Conservation (phyloP, 2,888 invertebrate species). For the Spisula subtruncata region DNA sequence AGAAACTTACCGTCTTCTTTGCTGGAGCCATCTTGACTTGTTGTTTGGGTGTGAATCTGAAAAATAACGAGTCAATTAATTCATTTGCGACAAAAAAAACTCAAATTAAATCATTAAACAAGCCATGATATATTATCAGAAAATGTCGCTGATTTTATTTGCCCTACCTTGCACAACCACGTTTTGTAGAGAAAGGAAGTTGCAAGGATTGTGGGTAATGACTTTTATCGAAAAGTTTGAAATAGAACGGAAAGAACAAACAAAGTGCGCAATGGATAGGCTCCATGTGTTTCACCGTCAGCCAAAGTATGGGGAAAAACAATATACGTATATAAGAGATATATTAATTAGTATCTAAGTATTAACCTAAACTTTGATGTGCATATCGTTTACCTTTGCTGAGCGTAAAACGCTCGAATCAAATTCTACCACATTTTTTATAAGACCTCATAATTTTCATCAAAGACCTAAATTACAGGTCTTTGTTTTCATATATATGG, state of each 20-base stretch:
- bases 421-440: too few species aligned
- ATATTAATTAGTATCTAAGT: too few species aligned
- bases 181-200: constrained; percentile 41
- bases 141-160: not conserved
- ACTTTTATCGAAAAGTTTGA: not conserved
- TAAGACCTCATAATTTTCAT: too few species aligned
- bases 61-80: not conserved
- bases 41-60: not conserved
- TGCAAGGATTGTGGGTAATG: not conserved
- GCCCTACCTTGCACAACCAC: constrained; percentile 40
- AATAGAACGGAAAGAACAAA: not conserved
- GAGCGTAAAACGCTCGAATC: too few species aligned
- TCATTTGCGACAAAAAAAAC: not conserved
- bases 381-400: too few species aligned
- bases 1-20: constrained; percentile 79
- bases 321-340: too few species aligned
- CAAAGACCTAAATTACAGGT: too few species aligned
- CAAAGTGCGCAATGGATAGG: too few species aligned
- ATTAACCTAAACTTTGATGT: too few species aligned
- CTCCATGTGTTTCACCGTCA: too few species aligned
- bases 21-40: constrained; percentile 76
- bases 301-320: too few species aligned
- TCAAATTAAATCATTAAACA: not conserved
- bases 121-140: not conserved
- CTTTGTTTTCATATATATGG: too few species aligned